phyloP scores from a whole-genome alignment of 30 jellyfish, hydroid and myxozoan genomes.

The Phacellophora camtschatica region DNA sequence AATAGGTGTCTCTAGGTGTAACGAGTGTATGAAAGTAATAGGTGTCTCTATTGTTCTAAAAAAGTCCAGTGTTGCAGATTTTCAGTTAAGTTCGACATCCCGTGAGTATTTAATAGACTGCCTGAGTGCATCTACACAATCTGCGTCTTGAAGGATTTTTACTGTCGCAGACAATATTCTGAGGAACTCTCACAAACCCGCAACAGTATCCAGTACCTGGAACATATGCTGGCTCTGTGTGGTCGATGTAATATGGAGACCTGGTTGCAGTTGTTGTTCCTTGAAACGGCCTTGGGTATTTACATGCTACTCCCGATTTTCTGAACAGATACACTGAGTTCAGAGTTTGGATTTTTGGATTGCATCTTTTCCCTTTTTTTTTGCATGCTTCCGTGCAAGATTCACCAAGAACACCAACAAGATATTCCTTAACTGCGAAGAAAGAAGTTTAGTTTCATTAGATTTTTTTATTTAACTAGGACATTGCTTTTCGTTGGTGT shows the following conservation, averaged over 20 bases:
- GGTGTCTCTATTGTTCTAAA: no score
- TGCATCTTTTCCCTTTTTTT: constrained; percentile 1
- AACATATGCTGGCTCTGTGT: constrained; percentile 3
- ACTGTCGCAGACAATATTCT: background rate
- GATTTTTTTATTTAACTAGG: background rate
- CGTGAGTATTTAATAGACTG: no score
- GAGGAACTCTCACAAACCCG: constrained; percentile 13
- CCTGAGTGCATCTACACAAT: constrained; percentile 10
- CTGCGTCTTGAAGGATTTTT: background rate
- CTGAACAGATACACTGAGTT: constrained; percentile 16
- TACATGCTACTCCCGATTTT: constrained; percentile 29
- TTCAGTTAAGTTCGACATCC: no score
- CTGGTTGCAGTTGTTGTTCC: no score
- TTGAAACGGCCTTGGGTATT: background rate
- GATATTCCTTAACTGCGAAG: background rate
- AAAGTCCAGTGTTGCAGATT: no score
- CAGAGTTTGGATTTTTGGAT: background rate
- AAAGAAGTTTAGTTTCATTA: background rate
- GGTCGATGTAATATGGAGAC: background rate
- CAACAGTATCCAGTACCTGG: background rate
- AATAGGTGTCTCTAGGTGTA: no score
- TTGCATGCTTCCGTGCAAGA: constrained; percentile 9
- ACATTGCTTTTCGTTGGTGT: no score
- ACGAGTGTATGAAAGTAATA: no score
- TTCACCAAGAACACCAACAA: background rate